Base-by-base conservation (phyloP, 1,140 invertebrate species). In the Hyles euphorbiae region DNA sequence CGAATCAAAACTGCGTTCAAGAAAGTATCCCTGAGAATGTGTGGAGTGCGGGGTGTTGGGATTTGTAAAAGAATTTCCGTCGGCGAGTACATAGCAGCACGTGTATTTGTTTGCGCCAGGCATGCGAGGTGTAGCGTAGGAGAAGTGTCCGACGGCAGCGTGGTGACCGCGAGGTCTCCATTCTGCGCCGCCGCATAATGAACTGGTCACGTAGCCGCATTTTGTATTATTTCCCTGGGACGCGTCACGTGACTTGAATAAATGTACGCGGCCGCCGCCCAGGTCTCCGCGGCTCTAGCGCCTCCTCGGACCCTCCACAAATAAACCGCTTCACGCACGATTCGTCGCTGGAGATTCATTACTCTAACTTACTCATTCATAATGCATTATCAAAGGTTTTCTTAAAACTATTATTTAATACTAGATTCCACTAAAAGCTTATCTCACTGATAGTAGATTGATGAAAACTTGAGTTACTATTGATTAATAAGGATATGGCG, bases 171-270 rank as follows among this genome's bases (percentile, higher is more conserved):
- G 68, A 67, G 56, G 61, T 60, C 58, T 58, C 59, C 43, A 60
- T 70, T 72, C 65, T 81, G 71, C 65, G 74, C 66, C 73, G 74
- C 74, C 73, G 78, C 81, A 83, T 82, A 87, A 86, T 85, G 85
- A 87, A 81, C 85, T 75, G 81, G 85, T 89, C 87, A 89, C 87
- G 87, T 89, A 84, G 76, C 65, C 78, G 77, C 84, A 89, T 89
- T 88, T 87, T 83, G 83, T 87, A 88, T 89, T 88, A 88, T 88
- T 88, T 88, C 81, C 80, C 76, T 83, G 78, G 81, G 86, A 84
- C 77, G 76, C 68, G 72, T 83, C 78, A 76, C 85, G 85, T 87
- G 85, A 87, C 85, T 72, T 72, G 85, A 88, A 88, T 87, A 85
- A 77, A 81, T 80, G 78, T 74, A 72, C 61, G 67, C 73, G 66